Conservation (phyloP, 2,888 invertebrate species). For the Chrysolina oricalcia region DNA sequence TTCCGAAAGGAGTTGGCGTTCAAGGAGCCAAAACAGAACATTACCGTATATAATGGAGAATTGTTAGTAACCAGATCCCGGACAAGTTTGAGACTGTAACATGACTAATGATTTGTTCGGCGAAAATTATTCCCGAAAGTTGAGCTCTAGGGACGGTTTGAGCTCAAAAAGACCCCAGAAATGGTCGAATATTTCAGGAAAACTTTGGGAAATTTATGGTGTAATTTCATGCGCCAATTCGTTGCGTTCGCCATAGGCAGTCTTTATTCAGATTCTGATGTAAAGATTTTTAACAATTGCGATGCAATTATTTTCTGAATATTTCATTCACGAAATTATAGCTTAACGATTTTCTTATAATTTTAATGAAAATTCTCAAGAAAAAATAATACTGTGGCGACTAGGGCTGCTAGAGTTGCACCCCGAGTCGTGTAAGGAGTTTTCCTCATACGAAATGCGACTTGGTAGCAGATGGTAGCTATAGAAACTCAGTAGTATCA, state of each 20-base stretch:
- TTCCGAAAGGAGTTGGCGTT: not conserved
- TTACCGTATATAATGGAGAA: conserved; percentile 16
- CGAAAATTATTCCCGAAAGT: conserved; percentile 5
- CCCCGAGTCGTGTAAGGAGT: no score
- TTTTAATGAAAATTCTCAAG: no score
- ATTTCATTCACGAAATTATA: no score
- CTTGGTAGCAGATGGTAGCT: no score
- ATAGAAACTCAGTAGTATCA: no score
- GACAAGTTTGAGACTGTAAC: conserved; percentile 19
- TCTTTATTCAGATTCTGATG: not conserved
- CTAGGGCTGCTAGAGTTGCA: no score
- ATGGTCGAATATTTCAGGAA: not conserved
- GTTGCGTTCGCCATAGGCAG: not conserved
- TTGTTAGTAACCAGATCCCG: conserved; percentile 15
- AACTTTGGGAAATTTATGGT: conserved; percentile 1
- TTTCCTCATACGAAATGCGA: no score
- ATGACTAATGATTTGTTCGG: conserved; percentile 13
- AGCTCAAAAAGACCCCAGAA: conserved; percentile 1
- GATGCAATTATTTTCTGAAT: no score
- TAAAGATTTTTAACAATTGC: not conserved
- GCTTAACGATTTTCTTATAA: no score
- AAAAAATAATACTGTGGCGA: no score
- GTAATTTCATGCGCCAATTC: conserved; percentile 5
- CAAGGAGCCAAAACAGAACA: conserved; percentile 19
- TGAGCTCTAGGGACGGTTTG: conserved; percentile 7